Evolutionary conservation across 2,888 invertebrate species (phyloP).

Genomic region (Eupithecia vulgata): DNA sequence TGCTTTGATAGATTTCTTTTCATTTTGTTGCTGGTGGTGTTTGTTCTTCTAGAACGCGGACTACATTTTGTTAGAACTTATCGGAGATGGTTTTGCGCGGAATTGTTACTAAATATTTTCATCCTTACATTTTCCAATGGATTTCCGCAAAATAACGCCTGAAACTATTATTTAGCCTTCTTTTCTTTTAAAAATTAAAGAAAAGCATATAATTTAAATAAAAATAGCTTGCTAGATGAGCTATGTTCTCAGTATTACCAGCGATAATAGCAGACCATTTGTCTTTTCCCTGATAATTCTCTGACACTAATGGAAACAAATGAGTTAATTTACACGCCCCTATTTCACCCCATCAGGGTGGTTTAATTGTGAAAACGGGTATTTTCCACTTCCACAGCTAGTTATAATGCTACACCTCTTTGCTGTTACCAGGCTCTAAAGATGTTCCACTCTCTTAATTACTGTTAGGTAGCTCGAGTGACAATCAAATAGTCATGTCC

Average conservation of each 20-base stretch:
- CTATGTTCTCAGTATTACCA: background rate
- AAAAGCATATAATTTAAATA: too few species aligned
- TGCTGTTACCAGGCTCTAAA: background rate
- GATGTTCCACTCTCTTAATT: background rate
- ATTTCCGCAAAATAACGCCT: too few species aligned
- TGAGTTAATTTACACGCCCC: constrained; percentile 37
- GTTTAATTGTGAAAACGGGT: constrained; percentile 34
- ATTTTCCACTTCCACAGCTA: constrained; percentile 9
- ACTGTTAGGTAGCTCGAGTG: too few species aligned
- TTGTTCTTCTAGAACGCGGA: too few species aligned
- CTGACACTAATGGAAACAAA: constrained; percentile 40
- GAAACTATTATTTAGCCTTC: too few species aligned
- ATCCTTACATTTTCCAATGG: too few species aligned
- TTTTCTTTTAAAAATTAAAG: background rate
- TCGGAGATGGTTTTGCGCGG: too few species aligned
- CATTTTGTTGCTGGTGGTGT: too few species aligned
- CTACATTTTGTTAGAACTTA: too few species aligned
- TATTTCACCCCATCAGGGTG: constrained; percentile 28
- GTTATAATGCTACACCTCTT: constrained; percentile 1
- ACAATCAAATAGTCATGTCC: too few species aligned
- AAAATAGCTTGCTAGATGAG: background rate
- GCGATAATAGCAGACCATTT: background rate
- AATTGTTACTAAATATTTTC: too few species aligned
- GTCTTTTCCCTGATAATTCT: constrained; percentile 1
- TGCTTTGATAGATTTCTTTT: too few species aligned